Percentiles rank a stretch among this genome's conserved stretches.
Evolutionary conservation across 2,797 vertebrate genomes (phyloP).

Genomic region (Pangasius krempfi): DNA sequence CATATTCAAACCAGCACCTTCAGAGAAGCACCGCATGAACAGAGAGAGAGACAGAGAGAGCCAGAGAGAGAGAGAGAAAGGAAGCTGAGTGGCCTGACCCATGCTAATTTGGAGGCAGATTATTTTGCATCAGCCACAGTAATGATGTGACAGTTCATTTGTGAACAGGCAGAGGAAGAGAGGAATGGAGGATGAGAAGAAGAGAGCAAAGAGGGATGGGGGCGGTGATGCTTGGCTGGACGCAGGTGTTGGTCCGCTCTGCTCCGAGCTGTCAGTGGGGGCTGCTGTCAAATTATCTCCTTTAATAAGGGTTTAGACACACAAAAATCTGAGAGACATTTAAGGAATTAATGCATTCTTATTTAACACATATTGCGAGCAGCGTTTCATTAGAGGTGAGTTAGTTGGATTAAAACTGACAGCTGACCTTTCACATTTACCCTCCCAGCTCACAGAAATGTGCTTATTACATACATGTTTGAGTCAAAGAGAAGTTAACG

Average conservation of each 20-base stretch:
- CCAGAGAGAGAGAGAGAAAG: conserved; percentile 54
- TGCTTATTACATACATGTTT: conserved; percentile 80
- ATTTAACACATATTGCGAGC: conserved; percentile 84
- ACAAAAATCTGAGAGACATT: conserved; percentile 82
- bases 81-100: conserved; percentile 82
- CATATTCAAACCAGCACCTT: conserved; percentile 98
- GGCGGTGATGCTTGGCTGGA: conserved; percentile 87
- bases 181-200: conserved; percentile 43
- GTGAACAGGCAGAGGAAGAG: conserved; percentile 92
- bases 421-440: conserved; percentile 83
- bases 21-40: conserved; percentile 78
- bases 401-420: conserved; percentile 84
- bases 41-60: conserved; percentile 13
- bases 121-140: conserved; percentile 99
- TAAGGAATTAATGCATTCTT: conserved; percentile 86
- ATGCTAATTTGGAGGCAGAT: conserved; percentile 99
- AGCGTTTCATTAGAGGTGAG: conserved; percentile 80
- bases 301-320: conserved; percentile 78
- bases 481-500: conserved; percentile 83
- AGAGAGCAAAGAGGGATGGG: conserved; percentile 45
- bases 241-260: conserved; percentile 86
- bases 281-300: conserved; percentile 89
- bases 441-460: conserved; percentile 68
- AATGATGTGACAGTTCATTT: conserved; percentile 99
- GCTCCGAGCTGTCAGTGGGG: conserved; percentile 84